Conservation (phyloP, 2,888 invertebrate genomes). For the Pteria penguin region DNA sequence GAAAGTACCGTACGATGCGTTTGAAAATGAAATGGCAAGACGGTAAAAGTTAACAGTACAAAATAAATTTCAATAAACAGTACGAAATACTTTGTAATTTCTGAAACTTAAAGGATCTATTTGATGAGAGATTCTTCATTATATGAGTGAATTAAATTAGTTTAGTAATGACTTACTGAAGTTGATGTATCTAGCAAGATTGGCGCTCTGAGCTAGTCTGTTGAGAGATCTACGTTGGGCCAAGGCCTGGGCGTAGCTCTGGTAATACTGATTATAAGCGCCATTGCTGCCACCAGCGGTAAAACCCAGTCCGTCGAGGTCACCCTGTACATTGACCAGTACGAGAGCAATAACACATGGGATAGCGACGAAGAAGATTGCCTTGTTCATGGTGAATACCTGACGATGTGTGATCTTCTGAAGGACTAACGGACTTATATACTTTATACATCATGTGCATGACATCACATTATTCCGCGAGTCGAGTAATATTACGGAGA, state of each 20-base stretch:
- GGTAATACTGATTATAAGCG: background rate
- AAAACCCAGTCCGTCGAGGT: background rate
- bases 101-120: too few species aligned
- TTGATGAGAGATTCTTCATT: too few species aligned
- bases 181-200: background rate
- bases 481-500: too few species aligned
- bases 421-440: too few species aligned
- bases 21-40: too few species aligned
- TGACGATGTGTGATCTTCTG: too few species aligned
- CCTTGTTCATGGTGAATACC: background rate
- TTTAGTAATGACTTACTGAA: background rate
- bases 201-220: background rate
- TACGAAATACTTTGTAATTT: background rate
- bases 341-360: background rate
- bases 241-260: background rate
- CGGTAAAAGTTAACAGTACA: too few species aligned
- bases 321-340: background rate
- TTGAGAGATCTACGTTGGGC: background rate
- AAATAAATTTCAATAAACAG: too few species aligned
- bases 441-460: too few species aligned
- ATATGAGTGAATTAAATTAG: too few species aligned
- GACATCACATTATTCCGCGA: too few species aligned
- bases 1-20: too few species aligned
- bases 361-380: background rate
- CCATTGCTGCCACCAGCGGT: background rate